Base-by-base conservation (phyloP, 1,140 invertebrate genomes). In the Pararge aegeria region DNA sequence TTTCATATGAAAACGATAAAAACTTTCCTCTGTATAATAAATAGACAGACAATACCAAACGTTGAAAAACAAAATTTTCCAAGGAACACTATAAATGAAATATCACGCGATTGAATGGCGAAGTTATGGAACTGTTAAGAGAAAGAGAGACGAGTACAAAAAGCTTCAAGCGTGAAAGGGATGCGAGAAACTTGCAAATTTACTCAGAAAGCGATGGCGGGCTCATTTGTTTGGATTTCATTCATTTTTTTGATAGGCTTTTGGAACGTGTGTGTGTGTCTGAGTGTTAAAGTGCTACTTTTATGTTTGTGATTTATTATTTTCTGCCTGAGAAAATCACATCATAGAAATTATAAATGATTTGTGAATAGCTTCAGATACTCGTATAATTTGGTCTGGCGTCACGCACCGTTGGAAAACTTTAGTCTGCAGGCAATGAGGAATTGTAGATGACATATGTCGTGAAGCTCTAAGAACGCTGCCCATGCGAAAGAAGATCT, bases 211-310 rank as follows among this genome's bases (percentile, higher is more conserved):
- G 18, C 55, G 50, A 53, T 52, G 42, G 30, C 24, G 53, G 44
- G 34, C 50, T 49, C 61, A 63, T 64, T 64, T 64, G 56, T 64
- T 64, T 55, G 46, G 54, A 63, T 63, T 55, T 63, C 54, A 30
- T 55, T 62, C 54, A 53, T 55, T 63, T 63, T 57, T 63, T 55
- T 63, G 61, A 63, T 63, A 63, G 57, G 49, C 61, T 44, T 34
- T 12, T 21, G 38, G 38, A 46, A 51, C 55, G 59, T 46, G 59
- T 55, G 54, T 37, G 52, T 55, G 49, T 46, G 54, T 37, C 27
- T 57, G 29, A 49, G 62, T 51, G 56, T 40, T 64, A 63, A 63
- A n/a, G 61, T 54, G 55, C 61, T 53, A 40, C 58, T 42, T 58
- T 58, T 55, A 64, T 59, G 37, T 55, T 58, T n/a, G 54, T 55